A percentile compares a stretch with the other conserved stretches of the same genome.
Conservation (phyloP, 1,140 invertebrate genomes). For the Popillia japonica region DNA sequence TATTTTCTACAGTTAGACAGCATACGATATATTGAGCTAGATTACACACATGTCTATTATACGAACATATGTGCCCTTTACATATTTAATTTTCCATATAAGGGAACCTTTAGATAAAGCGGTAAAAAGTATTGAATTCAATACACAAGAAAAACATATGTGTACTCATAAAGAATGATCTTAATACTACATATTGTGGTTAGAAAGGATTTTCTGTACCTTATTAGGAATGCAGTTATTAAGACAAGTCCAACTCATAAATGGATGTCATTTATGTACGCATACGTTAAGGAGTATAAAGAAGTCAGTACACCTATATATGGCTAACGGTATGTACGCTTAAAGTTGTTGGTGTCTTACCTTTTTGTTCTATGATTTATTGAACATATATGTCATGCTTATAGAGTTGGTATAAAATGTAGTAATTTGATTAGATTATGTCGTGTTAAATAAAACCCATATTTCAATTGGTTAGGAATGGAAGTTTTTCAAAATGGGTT, state of each 20-base stretch:
- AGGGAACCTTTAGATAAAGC: no score
- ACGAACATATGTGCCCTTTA: no score
- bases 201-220: background rate
- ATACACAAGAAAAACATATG: background rate
- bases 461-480: no score
- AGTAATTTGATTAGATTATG: constrained; percentile 1
- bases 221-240: constrained; percentile 7
- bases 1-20: no score
- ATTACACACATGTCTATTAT: no score
- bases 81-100: no score
- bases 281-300: background rate
- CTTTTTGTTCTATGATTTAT: constrained; percentile 1
- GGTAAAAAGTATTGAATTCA: no score
- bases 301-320: background rate
- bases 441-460: background rate
- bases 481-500: no score
- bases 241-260: background rate
- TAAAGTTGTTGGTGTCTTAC: background rate
- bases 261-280: background rate
- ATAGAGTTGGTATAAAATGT: background rate
- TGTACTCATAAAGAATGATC: background rate
- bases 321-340: background rate
- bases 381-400: background rate
- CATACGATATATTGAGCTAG: no score
- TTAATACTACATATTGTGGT: background rate